Base-by-base conservation (phyloP, 2,888 invertebrate genomes). In the Caenorhabditis becei region DNA sequence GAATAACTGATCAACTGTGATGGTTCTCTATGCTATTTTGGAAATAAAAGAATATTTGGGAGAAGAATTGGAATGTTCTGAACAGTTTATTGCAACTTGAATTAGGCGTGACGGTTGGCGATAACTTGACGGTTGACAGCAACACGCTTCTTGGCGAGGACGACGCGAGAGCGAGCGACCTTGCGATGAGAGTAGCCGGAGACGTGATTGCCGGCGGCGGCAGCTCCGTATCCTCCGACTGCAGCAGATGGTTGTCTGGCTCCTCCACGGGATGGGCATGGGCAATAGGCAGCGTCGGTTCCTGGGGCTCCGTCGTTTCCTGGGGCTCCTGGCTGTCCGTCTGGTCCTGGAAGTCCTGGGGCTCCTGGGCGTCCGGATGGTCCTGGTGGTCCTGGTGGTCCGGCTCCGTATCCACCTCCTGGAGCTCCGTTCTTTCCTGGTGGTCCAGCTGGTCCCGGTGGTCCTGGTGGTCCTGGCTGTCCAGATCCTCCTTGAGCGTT, bases 331-430 rank as follows among this genome's bases (percentile, higher is more conserved):
- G 81, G 67, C 41, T 77, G 77, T 72, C 81, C 81, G 62, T 77
- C 77, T n/a, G 26, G 59, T 77, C 81, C 81, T 62, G 77, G 77
- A 32, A 63, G 54, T 77, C 81, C 81, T 4, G 71, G 35, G 67
- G 81, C 77, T 77, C 81, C 81, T 72, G n/a, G n/a, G n/a, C n/a
- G n/a, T n/a, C n/a, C n/a, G n/a, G n/a, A n/a, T n/a, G n/a, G n/a
- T n/a, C n/a, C n/a, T n/a, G 75, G 81, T 71, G 77, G 77, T 69
- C 82, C 82, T 67, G 82, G 75, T 75, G 78, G 75, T 66, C 79
- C 82, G 11, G 35, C 67, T 62, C 81, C 77, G 58, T 71, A 74
- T 75, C 82, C 82, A 51, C 70, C 79, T 77, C 77, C 82, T 67
- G 82, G 74, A 2, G 72, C 72, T 74, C 82, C 82, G 28, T 65